Base-by-base conservation (phyloP, 23 tunicate species). In the Trididemnum miniatum region DNA sequence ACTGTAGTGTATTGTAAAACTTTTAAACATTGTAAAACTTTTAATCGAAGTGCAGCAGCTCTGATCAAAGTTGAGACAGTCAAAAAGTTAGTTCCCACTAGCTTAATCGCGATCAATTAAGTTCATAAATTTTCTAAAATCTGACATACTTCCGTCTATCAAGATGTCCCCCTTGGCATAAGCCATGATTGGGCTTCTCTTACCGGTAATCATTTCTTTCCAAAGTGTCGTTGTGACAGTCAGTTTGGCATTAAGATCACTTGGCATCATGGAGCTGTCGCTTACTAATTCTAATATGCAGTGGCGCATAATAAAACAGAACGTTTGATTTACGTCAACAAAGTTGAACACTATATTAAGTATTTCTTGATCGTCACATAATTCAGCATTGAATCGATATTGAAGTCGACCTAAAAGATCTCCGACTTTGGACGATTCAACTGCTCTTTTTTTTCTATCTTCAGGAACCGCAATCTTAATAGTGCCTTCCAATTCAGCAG, bases 321-420 rank as follows among this genome's bases (percentile, higher is more conserved):
- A 74, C 35, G 35, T 28, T 37, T 79, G 28, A 15, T 81, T 66
- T 35, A 34, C 40, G 36, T 87, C 82, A 2, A 82, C 32, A 40
- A 87, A 87, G 15, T 35, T 66, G 34, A 87, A 51, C 20, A 50
- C 67, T 25, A 81, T 52, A 1, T 59, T 87, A 1, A 81, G 22
- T 15, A 36, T 26, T 51, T 23, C 51, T 1, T 49, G 59, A 7
- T 40, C 82, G 67, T 87, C 77, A 52, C 91, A 87, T n/a, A 27
- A 35, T 31, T 87, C 91, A 1, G 91, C 86, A 2, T 72, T 81
- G 15, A 87, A 64, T 36, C 82, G 76, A 44, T 33, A 72, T 63
- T 71, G 82, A 34, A 87, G 0, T 28, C 35, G 12, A 3, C 28
- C 33, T 82, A 87, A 72, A 0, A 87, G 32, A n/a, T 79, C 83